Evolutionary conservation across 2,888 invertebrate species (phyloP).

Genomic region (Gasteruption jaculator): DNA sequence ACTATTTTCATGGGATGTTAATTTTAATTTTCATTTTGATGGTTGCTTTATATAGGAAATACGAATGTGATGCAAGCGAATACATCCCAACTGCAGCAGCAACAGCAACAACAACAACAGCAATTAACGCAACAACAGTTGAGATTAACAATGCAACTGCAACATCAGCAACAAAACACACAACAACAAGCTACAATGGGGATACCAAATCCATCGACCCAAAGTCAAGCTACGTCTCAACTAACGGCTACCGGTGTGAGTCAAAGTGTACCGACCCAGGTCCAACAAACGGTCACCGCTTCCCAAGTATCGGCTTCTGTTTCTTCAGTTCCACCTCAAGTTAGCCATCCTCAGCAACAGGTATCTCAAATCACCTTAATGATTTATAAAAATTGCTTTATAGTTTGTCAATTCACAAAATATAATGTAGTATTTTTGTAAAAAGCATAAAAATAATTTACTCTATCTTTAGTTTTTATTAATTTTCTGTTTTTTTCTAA

Average conservation of each 20-base stretch:
- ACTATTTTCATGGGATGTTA: neutral
- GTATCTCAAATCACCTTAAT: conserved; percentile 23
- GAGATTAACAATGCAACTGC: conserved; percentile 31
- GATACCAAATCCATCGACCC: conserved; percentile 43
- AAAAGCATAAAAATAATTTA: neutral
- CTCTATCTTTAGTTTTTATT: neutral
- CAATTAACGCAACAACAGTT: conserved; percentile 37
- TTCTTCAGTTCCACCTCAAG: conserved; percentile 37
- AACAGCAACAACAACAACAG: conserved; percentile 41
- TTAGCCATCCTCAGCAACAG: conserved; percentile 37
- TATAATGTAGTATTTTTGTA: neutral
- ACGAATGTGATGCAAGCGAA: conserved; percentile 42
- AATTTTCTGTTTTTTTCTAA: conserved; percentile 6
- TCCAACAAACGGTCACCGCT: conserved; percentile 43
- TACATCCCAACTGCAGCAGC: conserved; percentile 49
- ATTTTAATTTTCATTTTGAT: neutral
- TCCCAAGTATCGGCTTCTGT: conserved; percentile 37
- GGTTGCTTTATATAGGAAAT: conserved; percentile 22
- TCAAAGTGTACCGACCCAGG: conserved; percentile 42
- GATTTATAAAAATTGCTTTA: too few relatives aligned
- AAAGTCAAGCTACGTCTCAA: conserved; percentile 38
- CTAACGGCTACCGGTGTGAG: conserved; percentile 40
- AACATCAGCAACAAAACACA: conserved; percentile 36
- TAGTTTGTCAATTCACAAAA: neutral
- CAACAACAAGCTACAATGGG: conserved; percentile 42